Evolutionary conservation across 2,113 vertebrate genomes (phyloP).

Genomic region (Strix uralensis): DNA sequence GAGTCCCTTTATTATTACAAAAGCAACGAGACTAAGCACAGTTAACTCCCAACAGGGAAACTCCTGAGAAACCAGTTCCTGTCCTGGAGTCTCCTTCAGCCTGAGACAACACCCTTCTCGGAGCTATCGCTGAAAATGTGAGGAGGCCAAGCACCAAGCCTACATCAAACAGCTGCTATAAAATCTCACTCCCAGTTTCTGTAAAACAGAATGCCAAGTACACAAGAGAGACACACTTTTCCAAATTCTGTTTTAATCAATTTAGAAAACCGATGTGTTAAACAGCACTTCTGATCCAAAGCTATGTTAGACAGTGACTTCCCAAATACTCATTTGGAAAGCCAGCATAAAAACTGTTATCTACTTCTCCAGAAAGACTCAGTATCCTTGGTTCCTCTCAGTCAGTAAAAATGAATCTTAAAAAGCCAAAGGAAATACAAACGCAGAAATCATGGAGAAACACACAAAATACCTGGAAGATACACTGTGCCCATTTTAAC

Average conservation of each 20-base stretch:
- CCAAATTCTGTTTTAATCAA: background rate
- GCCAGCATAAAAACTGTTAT: background rate
- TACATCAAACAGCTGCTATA: background rate
- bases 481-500: background rate
- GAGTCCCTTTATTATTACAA: background rate
- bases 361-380: background rate
- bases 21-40: background rate
- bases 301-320: background rate
- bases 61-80: background rate
- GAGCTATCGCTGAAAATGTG: rapidly evolving
- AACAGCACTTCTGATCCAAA: background rate
- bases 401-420: background rate
- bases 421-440: background rate
- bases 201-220: background rate
- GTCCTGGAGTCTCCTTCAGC: background rate
- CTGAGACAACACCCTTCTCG: background rate
- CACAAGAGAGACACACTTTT: background rate
- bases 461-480: background rate
- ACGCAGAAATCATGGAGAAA: background rate
- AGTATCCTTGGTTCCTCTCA: background rate
- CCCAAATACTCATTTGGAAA: background rate
- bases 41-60: background rate
- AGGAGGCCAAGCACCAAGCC: background rate
- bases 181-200: background rate
- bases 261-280: background rate